Percentiles rank a stretch among this genome's conserved stretches.
phyloP scores from a whole-genome alignment of 2,888 invertebrate genomes.

The Pemphredon lugubris region DNA sequence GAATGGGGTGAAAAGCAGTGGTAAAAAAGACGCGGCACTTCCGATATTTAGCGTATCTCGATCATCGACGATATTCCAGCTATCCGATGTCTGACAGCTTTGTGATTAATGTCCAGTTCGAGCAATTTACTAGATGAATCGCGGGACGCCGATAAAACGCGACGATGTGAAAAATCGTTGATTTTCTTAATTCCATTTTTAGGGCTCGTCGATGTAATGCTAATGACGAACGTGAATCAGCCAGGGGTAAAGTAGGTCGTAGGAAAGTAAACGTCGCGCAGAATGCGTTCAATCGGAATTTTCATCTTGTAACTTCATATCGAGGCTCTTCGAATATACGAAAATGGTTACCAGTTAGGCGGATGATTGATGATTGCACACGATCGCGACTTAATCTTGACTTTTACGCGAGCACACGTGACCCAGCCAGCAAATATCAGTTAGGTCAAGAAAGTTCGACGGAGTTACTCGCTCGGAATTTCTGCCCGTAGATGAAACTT shows the following conservation, averaged over 20 bases:
- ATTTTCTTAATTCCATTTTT: slow-evolving; percentile 9
- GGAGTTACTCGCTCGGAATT: not conserved
- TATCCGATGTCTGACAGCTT: slow-evolving; percentile 21
- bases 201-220: not conserved
- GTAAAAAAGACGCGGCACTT: slow-evolving; percentile 8
- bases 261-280: too few relatives aligned
- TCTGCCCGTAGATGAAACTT: slow-evolving; percentile 4
- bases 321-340: too few relatives aligned
- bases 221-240: too few relatives aligned
- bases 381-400: slow-evolving; percentile 25
- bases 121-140: slow-evolving; percentile 14
- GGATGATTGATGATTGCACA: slow-evolving; percentile 10
- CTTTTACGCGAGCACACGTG: slow-evolving; percentile 19
- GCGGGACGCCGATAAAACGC: slow-evolving; percentile 6
- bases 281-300: too few relatives aligned
- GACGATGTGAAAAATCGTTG: slow-evolving; percentile 12
- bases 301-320: too few relatives aligned
- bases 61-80: slow-evolving; percentile 11
- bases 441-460: slow-evolving; percentile 4
- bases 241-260: too few relatives aligned
- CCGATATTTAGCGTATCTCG: slow-evolving; percentile 20
- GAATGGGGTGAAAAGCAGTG: too few relatives aligned
- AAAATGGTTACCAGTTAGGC: too few relatives aligned
- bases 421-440: not conserved
- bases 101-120: slow-evolving; percentile 35